Evolutionary conservation across 2,888 invertebrate genomes (phyloP).

Genomic region (Mythimna impura): DNA sequence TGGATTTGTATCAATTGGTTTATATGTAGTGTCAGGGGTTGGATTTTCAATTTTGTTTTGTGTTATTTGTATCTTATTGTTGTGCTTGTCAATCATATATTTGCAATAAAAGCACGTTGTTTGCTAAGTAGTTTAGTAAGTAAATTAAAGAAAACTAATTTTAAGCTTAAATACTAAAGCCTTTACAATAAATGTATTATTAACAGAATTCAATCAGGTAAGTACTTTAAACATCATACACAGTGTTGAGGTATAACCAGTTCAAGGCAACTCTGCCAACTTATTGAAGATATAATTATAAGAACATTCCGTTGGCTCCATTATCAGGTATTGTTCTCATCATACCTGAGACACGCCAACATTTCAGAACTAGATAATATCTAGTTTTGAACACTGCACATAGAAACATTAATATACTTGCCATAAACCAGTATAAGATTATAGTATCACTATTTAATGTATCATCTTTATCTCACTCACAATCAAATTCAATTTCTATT

Average conservation of each 20-base stretch:
- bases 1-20: conserved; percentile 75
- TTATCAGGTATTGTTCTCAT: conserved; percentile 38
- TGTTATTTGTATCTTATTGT: conserved; percentile 28
- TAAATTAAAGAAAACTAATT: not conserved
- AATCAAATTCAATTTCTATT: conserved; percentile 3
- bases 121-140: not conserved
- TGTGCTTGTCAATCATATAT: conserved; percentile 7
- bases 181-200: not conserved
- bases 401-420: not conserved
- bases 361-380: not conserved
- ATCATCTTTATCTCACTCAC: not conserved
- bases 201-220: conserved; percentile 9
- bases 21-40: conserved; percentile 58
- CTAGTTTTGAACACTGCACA: not conserved
- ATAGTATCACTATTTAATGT: not conserved
- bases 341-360: conserved; percentile 10
- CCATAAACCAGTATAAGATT: not conserved
- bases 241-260: conserved; percentile 2
- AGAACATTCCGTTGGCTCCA: conserved; percentile 9
- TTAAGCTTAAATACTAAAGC: not conserved
- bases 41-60: conserved; percentile 37
- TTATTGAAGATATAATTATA: conserved; percentile 36
- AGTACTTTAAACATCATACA: not conserved
- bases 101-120: not conserved
- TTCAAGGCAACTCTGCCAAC: conserved; percentile 29